phyloP scores from a whole-genome alignment of 92 coral and sea anemone genomes.

The Phenganax stokvisi region DNA sequence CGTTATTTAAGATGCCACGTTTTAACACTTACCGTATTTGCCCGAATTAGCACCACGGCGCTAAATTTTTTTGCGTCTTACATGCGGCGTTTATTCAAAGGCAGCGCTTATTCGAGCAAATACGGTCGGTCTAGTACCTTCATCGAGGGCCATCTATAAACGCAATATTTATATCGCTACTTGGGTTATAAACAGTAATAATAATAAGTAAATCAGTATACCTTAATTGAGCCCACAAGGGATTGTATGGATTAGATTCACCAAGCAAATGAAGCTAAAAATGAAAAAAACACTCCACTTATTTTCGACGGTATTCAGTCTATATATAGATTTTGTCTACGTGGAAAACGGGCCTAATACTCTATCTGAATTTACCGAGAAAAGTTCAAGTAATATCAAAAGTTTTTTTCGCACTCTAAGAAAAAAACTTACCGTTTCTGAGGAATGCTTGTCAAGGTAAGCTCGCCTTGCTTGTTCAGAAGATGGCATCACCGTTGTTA shows the following conservation, averaged over 20 bases:
- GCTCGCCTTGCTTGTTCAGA: slow-evolving; percentile 86
- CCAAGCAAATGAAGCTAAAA: slow-evolving; percentile 77
- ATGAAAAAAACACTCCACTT: slow-evolving; percentile 1
- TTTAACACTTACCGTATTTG: too few species aligned
- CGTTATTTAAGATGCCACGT: neutral
- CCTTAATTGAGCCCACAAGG: slow-evolving; percentile 98
- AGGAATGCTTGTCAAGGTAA: slow-evolving; percentile 85
- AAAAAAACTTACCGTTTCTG: slow-evolving; percentile 60
- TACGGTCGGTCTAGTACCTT: too few species aligned
- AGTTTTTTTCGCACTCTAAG: neutral
- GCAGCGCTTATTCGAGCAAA: too few species aligned
- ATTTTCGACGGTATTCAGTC: neutral
- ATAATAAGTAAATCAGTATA: slow-evolving; percentile 18
- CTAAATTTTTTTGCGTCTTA: too few species aligned
- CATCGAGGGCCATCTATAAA: too few species aligned
- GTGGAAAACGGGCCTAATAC: neutral
- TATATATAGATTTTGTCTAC: too few species aligned
- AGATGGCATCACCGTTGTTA: slow-evolving; percentile 93
- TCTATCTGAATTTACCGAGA: neutral
- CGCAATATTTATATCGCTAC: neutral
- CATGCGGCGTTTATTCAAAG: too few species aligned
- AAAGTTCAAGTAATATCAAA: neutral
- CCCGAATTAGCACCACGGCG: too few species aligned
- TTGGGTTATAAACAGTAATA: neutral
- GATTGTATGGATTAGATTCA: slow-evolving; percentile 94